Base-by-base conservation (phyloP, 2,797 vertebrate species). In the Dromococcyx pavoninus region DNA sequence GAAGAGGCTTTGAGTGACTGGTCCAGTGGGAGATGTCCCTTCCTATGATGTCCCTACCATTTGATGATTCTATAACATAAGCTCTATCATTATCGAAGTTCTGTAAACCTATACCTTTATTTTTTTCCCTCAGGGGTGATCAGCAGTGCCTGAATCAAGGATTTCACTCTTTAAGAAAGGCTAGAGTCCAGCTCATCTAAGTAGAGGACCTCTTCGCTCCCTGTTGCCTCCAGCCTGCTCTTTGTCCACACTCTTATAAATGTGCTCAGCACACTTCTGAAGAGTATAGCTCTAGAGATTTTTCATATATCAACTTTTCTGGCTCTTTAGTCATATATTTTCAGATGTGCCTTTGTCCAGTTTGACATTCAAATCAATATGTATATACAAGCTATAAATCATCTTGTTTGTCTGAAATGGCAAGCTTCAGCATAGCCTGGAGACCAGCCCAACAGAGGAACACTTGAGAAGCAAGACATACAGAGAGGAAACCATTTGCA, bases 181-280 rank as follows among this genome's bases (percentile, higher is more conserved):
- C 10, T 18, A 0, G 7, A 57, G 5, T 58, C 23, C 61, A 44
- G 5, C 39, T 77, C 51, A 70, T 0, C 17, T 2, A 5, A 58
- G 2, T 24, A 4, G 27, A 86, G n/a, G 17, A 62, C 11, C 30
- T 13, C 12, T 60, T 64, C 6, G 0, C 17, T 37, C 37, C 27
- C 33, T 23, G 4, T n/a, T 33, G 14, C 27, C 9, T 54, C n/a
- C 24, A 51, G 4, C 1, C 21, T 37, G 9, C 17, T 41, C 0
- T 85, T 72, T 60, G 9, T 10, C 46, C 37, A 30, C 2, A 1
- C 9, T 76, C 4, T 23, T 6, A 4, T 21, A 65, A 79, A 39
- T 0, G 0, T 21, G 14, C 30, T 46, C 43, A 58, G 3, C 3
- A 15, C 8, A 10, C 3, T 44, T 65, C 11, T 48, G 39, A 72